Conservation (phyloP, 2,113 vertebrate genomes). For the Toxotes jaculatrix region DNA sequence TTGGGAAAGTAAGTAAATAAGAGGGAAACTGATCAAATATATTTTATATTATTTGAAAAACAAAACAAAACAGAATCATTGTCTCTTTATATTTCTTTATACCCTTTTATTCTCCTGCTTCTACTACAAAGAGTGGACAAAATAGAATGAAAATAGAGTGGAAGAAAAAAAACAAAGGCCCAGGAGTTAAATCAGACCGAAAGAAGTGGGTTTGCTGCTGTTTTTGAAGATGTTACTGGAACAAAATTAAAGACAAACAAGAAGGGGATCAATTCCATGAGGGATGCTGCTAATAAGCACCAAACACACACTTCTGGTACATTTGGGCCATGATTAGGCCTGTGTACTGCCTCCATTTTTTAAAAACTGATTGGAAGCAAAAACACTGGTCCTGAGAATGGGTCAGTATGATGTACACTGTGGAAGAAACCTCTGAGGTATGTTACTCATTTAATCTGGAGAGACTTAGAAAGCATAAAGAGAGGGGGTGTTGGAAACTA, state of each 20-base stretch:
- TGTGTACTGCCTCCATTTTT: background rate
- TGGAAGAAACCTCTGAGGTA: background rate
- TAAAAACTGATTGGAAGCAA: background rate
- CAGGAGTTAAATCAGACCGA: background rate
- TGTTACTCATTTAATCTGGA: slow-evolving; percentile 10
- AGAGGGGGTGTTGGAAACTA: background rate
- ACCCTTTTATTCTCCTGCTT: background rate
- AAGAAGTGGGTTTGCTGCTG: background rate
- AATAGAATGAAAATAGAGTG: background rate
- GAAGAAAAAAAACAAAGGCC: background rate
- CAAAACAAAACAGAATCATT: no score
- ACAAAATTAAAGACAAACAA: slow-evolving; percentile 1
- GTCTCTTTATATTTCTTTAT: background rate
- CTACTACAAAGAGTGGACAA: background rate
- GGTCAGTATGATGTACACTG: background rate
- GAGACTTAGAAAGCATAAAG: background rate
- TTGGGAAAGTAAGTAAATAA: background rate
- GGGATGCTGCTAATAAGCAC: background rate
- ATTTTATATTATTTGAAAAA: background rate
- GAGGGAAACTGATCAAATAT: background rate
- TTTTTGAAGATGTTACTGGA: background rate
- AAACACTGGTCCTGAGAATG: background rate
- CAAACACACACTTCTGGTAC: slow-evolving; percentile 2
- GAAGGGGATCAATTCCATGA: background rate
- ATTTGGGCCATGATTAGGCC: background rate